Evolutionary conservation across 2,113 vertebrate genomes (phyloP), one percentile per base, ranked within the genome.

Genomic region (Sula dactylatra): DNA sequence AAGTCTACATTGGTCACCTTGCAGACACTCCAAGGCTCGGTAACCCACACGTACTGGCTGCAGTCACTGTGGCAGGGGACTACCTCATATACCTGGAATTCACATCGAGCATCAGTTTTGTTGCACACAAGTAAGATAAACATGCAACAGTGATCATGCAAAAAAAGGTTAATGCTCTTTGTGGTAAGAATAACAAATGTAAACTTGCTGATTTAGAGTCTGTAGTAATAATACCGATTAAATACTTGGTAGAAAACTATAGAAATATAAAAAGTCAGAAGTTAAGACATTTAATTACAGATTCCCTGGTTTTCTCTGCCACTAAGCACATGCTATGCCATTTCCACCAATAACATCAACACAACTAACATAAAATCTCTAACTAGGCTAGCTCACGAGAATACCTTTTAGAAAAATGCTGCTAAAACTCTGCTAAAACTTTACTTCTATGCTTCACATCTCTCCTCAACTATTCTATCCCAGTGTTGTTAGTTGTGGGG

Each of bases 41-140:
- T 98, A 90, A 99, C 97, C 99, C 99, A 99, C 11, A 99, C 91
- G 3, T 99, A 99, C 97, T 99, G 99, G 85, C 95, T 99, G 94
- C 99, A 99, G 98, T 99, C 99, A 52, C 99, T 99, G 93, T 99
- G 99, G 91, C 99, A 99, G 0, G 99, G 99, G 24, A 99, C 99
- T 16, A 99, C 99, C 95, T 99, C 99, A 4, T 99, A 99, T 13
- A 99, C 99, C 99, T 99, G 97, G 42, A 97, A 97, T 47, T 11
- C 87, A 89, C 45, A 83, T 7, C 3, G 3, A 72, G 22, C 4
- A 38, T 72, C 62, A 93, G 59, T 55, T 86, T 92, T 36, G 32
- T 52, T 36, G 59, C 18, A 79, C 9, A 27, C 9, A 78, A n/a
- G 16, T 21, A 42, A 58, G 44, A 73, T 15, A 85, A 72, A 76